These are phyloP conservation scores for Plumapathes pennacea DNA, from an alignment of 92 coral and sea anemone genomes.

Conservation along the genomic window DNA sequence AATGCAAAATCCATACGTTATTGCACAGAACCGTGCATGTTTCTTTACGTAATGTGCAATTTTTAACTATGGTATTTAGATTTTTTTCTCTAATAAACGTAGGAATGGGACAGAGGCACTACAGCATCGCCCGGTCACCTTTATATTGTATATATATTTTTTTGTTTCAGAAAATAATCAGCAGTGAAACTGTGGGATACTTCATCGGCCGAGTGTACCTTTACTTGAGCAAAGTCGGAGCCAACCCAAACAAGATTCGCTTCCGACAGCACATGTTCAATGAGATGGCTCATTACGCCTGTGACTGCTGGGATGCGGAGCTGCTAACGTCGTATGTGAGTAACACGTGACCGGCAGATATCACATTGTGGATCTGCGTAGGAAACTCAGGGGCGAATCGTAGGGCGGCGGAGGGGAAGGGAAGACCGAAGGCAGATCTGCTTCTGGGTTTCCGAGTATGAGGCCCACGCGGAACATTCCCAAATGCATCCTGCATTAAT, in stretches of 20 bases:
- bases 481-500: too few species aligned
- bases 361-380: background rate
- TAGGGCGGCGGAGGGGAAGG: too few species aligned
- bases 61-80: too few species aligned
- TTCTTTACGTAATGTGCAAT: too few species aligned
- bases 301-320: conserved; percentile 99
- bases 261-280: conserved; percentile 97
- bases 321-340: conserved; percentile 92
- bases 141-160: too few species aligned
- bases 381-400: background rate
- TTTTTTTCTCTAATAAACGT: too few species aligned
- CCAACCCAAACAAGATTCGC: conserved; percentile 74
- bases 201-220: conserved; percentile 93
- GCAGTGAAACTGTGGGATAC: conserved; percentile 88
- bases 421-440: background rate
- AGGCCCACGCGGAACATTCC: too few species aligned
- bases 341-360: background rate
- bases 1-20: too few species aligned
- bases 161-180: conserved; percentile 77
- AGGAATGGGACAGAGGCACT: too few species aligned
- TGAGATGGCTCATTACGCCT: conserved; percentile 99
- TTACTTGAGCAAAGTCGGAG: conserved; percentile 85
- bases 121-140: too few species aligned
- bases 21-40: too few species aligned
- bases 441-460: background rate